phyloP scores from a whole-genome alignment of 2,797 vertebrate species.

The Eleutherodactylus coqui region DNA sequence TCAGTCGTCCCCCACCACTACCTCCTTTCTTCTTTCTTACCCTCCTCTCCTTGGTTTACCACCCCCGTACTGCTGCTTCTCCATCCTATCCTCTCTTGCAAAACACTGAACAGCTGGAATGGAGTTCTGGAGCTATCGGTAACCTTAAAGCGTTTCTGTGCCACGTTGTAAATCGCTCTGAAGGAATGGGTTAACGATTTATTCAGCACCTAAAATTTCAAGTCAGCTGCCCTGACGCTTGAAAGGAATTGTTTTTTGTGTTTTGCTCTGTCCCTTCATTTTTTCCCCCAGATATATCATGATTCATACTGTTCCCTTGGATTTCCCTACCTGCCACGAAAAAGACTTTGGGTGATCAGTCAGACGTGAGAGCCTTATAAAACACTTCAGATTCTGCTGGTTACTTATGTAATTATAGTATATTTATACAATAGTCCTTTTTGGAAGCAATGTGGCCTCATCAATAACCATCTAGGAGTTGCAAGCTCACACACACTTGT shows the following conservation, averaged over 20 bases:
- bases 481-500: too few relatives aligned
- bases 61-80: constrained; percentile 39
- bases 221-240: constrained; percentile 43
- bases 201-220: constrained; percentile 41
- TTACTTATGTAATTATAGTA: background rate
- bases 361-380: background rate
- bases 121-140: constrained; percentile 76
- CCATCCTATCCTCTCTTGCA: constrained; percentile 62
- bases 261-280: background rate
- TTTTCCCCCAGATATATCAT: background rate
- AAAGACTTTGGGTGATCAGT: background rate
- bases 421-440: background rate
- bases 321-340: background rate
- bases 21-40: constrained; percentile 55
- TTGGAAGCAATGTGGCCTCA: background rate
- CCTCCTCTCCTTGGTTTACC: constrained; percentile 53
- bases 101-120: constrained; percentile 77
- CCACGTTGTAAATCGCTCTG: constrained; percentile 46
- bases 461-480: background rate
- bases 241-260: constrained; percentile 15
- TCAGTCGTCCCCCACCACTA: constrained; percentile 32
- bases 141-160: constrained; percentile 67
- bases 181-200: constrained; percentile 54
- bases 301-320: background rate
- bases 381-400: background rate